Conservation (phyloP, 1,140 invertebrate species). For the Drosophila nannoptera region DNA sequence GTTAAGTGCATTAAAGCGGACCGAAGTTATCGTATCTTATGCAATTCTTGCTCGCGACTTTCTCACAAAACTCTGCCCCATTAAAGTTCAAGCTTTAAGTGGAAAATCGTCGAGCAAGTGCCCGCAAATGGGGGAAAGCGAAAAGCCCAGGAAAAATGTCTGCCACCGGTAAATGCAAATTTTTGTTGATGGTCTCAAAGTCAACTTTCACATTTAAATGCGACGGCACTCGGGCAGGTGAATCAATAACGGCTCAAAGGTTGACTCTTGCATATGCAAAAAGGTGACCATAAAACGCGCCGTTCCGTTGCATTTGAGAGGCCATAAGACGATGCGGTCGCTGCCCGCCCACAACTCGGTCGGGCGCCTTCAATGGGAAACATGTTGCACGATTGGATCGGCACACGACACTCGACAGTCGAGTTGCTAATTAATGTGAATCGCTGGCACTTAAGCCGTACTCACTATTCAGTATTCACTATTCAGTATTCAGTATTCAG, state of each 20-base stretch:
- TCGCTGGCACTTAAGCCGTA: slow-evolving; percentile 20
- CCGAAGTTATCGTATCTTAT: too few relatives aligned
- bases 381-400: slow-evolving; percentile 35
- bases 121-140: neutral
- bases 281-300: slow-evolving; percentile 10
- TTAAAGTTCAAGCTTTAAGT: neutral
- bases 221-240: slow-evolving; percentile 4
- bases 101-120: neutral
- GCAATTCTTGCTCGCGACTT: too few relatives aligned
- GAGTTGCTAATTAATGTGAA: slow-evolving; percentile 59
- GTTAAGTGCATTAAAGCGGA: slow-evolving; percentile 51
- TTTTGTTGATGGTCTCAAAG: slow-evolving; percentile 30
- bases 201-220: slow-evolving; percentile 53
- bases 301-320: slow-evolving; percentile 5
- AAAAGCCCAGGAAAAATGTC: neutral
- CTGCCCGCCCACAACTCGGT: neutral
- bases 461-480: neutral
- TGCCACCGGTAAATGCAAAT: slow-evolving; percentile 5
- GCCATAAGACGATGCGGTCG: neutral
- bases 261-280: slow-evolving; percentile 40
- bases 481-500: slow-evolving; percentile 2
- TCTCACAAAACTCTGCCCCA: too few relatives aligned
- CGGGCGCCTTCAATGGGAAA: slow-evolving; percentile 10
- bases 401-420: slow-evolving; percentile 13
- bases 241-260: slow-evolving; percentile 53